Base-by-base conservation (phyloP, 2,113 vertebrate genomes). In the Tupaia tana region DNA sequence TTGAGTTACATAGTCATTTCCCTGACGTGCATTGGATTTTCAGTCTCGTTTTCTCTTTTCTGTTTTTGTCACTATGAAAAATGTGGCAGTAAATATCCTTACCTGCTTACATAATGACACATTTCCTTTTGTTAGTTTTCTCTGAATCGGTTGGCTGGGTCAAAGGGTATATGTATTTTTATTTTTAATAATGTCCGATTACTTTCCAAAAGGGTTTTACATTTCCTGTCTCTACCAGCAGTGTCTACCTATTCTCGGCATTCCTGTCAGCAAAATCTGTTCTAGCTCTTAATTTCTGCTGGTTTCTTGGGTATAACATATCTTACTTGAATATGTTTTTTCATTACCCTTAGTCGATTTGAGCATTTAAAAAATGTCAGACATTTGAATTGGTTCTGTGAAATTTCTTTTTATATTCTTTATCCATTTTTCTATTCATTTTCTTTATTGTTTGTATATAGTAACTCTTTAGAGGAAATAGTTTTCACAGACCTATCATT, bases 141-240 rank as follows among this genome's bases (percentile, higher is more conserved):
- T 3, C 0, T 52, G 43, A 20, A 25, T n/a, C 27, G 22, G 11
- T 59, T 90, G 29, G 18, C 73, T 90, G 13, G 31, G 11, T 29
- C 20, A 52, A 82, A 90, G 54, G 58, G 18, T 12, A 58, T 73
- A 22, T 25, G 0, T 61, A 58, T 69, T 61, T 70, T 75, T 83
- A 87, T 77, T 87, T 91, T 93, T 86, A 56, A 27, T 93, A 79
- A 63, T 56, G 1, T 85, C 84, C 70, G 15, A 75, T 80, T 86
- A 18, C 34, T 89, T 96, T 94, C 59, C 9, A 56, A 80, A 80
- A 29, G 61, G 52, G 15, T 31, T 64, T 86, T 96, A 67, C 31
- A 52, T 89, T 85, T 92, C 34, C 89, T 85, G 24, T 89, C 92
- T 84, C 66, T 27, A 67, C 58, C 34, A 69, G 24, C 66, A 63